These are phyloP conservation scores for Oceanites oceanicus DNA, from an alignment of 2,113 vertebrate genomes.

Conservation along the genomic window DNA sequence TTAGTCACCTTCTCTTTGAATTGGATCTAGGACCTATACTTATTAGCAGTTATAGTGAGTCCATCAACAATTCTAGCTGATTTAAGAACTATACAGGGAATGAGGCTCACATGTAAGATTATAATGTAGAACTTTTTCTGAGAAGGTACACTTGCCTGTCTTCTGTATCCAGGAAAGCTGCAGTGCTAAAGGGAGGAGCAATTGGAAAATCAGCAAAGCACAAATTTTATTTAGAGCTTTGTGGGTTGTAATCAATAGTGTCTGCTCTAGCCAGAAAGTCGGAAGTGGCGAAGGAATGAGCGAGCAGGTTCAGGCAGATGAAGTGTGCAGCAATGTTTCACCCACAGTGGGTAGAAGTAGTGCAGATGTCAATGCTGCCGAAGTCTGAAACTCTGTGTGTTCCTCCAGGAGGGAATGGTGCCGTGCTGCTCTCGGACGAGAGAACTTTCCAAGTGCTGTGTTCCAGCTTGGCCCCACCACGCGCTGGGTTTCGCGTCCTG, in stretches of 20 bases:
- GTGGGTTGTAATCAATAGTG: background rate
- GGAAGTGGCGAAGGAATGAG: background rate
- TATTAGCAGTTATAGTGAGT: background rate
- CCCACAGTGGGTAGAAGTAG: background rate
- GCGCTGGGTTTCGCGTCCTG: background rate
- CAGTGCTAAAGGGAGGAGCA: background rate
- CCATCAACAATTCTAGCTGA: background rate
- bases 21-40: background rate
- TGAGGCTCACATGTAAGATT: background rate
- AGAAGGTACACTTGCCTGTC: background rate
- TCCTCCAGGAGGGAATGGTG: background rate
- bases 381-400: background rate
- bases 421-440: fast-evolving
- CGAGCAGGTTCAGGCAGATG: background rate
- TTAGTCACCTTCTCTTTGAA: background rate
- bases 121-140: background rate
- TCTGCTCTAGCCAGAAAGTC: background rate
- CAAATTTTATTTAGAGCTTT: background rate
- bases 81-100: background rate
- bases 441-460: fast-evolving
- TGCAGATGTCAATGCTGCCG: background rate
- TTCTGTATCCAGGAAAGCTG: background rate
- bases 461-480: background rate
- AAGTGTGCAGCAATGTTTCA: background rate
- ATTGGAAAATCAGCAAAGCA: background rate